Evolutionary conservation across 37 sponge, comb jelly and placozoan genomes (phyloP), one percentile per base, ranked within the genome.

Genomic region (Ianthella basta): DNA sequence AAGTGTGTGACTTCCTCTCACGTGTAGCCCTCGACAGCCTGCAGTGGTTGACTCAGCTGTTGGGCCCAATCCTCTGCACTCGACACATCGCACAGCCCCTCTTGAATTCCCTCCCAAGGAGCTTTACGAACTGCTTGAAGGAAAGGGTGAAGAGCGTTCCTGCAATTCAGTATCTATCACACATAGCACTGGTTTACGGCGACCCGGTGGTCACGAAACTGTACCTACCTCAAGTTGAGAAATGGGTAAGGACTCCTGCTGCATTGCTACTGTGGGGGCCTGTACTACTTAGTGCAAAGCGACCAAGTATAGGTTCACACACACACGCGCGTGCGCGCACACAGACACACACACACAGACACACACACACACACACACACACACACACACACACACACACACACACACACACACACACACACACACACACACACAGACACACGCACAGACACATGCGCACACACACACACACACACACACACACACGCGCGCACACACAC

Each of bases 41-140:
- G 1, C 73, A 55, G 25, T 95, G 96, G 96, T 59, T 95, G 91
- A 21, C 83, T 38, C 63, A 84, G 50, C 68, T 92, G 15, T 82
- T 95, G 20, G 93, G 93, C 0, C 96, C 96, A 18, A 13, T 95
- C 29, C 67, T 95, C 39, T 63, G 89, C 25, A 87, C 96, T 14
- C 36, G 68, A 56, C 87, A 95, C 79, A 90, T 95, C 50, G 81
- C 68, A 6, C 59, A 67, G 19, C 94, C 96, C 0, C 81, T 95
- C 50, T 57, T 90, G 75, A 88, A 94, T 21, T 53, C 63, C 39
- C 59, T 93, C 44, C 86, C 90, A 25, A 80, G 88, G 54, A 90
- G 91, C 83, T 94, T 94, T 67, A 61, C 75, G 15, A 80, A 4
- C 21, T 75, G 54, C 78, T 40, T 75, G 2, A 13, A 44, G 33